Conservation (phyloP, 1,140 invertebrate species). For the Pissodes strobi region DNA sequence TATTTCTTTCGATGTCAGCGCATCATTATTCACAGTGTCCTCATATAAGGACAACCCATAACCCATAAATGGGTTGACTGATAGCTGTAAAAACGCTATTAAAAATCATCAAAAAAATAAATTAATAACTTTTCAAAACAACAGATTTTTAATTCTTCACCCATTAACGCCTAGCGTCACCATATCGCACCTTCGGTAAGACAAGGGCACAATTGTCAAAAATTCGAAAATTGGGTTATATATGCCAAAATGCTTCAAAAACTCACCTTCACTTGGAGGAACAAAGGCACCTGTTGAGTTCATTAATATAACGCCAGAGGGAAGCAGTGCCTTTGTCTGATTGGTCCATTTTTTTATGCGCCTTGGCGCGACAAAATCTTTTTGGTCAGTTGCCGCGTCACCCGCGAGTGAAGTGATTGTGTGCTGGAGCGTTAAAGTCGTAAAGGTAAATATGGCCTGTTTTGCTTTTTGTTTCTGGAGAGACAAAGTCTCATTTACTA, state of each 20-base stretch:
- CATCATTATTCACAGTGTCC: too few species aligned
- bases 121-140: too few species aligned
- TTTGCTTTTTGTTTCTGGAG: background rate
- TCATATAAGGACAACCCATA: too few species aligned
- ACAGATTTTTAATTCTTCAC: too few species aligned
- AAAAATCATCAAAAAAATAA: too few species aligned
- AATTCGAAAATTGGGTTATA: slow-evolving; percentile 6
- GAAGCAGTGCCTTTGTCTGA: slow-evolving; percentile 5
- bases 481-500: slow-evolving; percentile 14
- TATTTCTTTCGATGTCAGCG: too few species aligned
- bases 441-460: background rate
- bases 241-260: background rate
- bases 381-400: slow-evolving; percentile 4
- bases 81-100: too few species aligned
- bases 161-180: too few species aligned
- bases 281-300: too few species aligned
- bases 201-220: slow-evolving; percentile 10
- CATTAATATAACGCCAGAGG: too few species aligned
- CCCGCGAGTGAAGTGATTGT: slow-evolving; percentile 1
- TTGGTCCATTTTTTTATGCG: slow-evolving; percentile 5
- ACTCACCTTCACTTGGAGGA: background rate
- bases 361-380: slow-evolving; percentile 3
- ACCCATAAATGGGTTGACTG: too few species aligned
- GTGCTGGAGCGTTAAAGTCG: background rate
- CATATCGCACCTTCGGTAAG: slow-evolving; percentile 13